Conservation (phyloP, 2,888 invertebrate genomes). For the Aricia artaxerxes region DNA sequence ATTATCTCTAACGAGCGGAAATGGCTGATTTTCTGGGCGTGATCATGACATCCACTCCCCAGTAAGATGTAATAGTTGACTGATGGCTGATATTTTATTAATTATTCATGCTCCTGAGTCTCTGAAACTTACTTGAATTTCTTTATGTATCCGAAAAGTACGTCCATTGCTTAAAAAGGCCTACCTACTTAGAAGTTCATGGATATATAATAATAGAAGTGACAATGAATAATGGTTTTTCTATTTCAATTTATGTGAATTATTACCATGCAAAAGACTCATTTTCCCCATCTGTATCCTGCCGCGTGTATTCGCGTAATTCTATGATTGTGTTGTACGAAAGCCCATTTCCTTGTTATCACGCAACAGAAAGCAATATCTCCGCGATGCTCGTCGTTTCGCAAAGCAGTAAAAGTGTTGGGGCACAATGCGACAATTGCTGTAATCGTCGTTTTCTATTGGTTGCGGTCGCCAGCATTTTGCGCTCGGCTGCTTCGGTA, state of each 20-base stretch:
- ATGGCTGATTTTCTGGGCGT: conserved; percentile 66
- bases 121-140: not conserved
- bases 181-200: too few species aligned
- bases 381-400: conserved; percentile 65
- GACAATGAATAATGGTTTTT: too few species aligned
- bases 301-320: conserved; percentile 26
- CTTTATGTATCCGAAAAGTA: not conserved
- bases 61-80: not conserved
- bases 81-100: not conserved
- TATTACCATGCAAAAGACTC: not conserved
- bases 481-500: conserved; percentile 63
- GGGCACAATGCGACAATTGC: conserved; percentile 73
- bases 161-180: not conserved
- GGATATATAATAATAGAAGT: too few species aligned
- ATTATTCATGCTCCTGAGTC: not conserved
- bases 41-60: conserved; percentile 51
- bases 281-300: not conserved
- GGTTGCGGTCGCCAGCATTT: conserved; percentile 73
- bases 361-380: conserved; percentile 62
- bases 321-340: conserved; percentile 32
- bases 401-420: conserved; percentile 75
- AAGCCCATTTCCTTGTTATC: conserved; percentile 60
- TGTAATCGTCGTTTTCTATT: conserved; percentile 78
- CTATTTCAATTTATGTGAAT: too few species aligned
- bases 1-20: conserved; percentile 55